A percentile compares a stretch with the other conserved stretches of the same genome.
phyloP scores from a whole-genome alignment of 2,797 vertebrate genomes.

The Luscinia luscinia region DNA sequence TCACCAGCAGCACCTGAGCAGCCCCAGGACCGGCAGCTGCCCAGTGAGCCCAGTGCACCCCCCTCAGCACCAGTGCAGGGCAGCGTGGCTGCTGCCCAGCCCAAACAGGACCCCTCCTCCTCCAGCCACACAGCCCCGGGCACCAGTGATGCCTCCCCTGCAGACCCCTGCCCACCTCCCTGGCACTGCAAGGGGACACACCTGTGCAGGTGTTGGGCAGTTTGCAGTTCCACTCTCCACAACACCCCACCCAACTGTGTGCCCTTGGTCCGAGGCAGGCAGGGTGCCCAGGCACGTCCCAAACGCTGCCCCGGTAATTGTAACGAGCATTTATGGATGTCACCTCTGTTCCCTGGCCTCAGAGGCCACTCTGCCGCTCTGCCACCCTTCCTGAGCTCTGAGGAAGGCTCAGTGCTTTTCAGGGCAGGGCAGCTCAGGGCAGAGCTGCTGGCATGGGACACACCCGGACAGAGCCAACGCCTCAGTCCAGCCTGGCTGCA shows the following conservation, averaged over 20 bases:
- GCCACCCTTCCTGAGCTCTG: not conserved
- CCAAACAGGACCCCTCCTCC: fast-evolving
- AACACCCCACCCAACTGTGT: not conserved
- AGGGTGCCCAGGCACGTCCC: not conserved
- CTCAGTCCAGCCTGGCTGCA: fast-evolving
- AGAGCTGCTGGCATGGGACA: not conserved
- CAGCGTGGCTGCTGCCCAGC: fast-evolving
- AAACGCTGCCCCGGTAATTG: not conserved
- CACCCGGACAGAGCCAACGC: not conserved
- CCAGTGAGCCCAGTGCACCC: fast-evolving
- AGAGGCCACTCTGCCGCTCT: not conserved
- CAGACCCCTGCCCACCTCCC: not conserved
- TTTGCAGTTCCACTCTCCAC: not conserved
- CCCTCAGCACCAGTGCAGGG: fast-evolving
- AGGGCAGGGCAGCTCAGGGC: not conserved
- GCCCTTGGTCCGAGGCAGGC: not conserved
- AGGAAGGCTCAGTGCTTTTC: not conserved
- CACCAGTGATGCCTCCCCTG: fast-evolving
- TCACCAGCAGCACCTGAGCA: not conserved
- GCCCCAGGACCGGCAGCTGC: fast-evolving
- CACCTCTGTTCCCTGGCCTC: not conserved
- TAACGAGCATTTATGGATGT: not conserved
- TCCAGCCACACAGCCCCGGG: not conserved
- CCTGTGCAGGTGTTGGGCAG: fast-evolving
- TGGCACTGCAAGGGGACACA: not conserved